Evolutionary conservation across 1,140 invertebrate genomes (phyloP).

Genomic region (Drosophila bocqueti): DNA sequence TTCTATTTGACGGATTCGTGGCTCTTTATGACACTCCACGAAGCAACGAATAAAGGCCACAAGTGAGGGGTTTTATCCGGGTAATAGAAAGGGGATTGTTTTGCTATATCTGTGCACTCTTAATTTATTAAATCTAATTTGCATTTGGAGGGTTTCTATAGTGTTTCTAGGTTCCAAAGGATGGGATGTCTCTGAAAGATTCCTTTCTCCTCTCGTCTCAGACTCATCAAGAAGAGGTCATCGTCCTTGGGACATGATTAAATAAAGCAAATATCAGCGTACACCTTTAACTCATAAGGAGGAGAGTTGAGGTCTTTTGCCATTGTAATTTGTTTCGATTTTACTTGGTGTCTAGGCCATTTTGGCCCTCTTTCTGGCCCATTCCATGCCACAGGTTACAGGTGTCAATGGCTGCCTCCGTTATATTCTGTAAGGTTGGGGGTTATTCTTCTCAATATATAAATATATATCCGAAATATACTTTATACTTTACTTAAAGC

Average conservation of each 20-base stretch:
- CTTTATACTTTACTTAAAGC: constrained; percentile 18
- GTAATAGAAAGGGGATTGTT: too few relatives aligned
- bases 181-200: neutral
- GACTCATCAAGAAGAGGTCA: neutral
- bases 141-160: neutral
- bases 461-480: too few relatives aligned
- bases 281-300: neutral
- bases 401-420: neutral
- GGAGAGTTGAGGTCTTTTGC: neutral
- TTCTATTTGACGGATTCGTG: too few relatives aligned
- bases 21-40: too few relatives aligned
- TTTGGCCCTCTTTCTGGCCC: neutral
- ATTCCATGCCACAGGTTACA: neutral
- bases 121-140: neutral
- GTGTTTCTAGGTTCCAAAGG: neutral
- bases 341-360: neutral
- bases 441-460: too few relatives aligned
- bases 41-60: too few relatives aligned
- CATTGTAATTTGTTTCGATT: neutral
- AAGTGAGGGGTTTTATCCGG: too few relatives aligned
- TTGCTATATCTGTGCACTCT: too few relatives aligned
- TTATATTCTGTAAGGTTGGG: neutral
- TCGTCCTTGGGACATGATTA: constrained; percentile 1
- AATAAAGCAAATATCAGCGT: constrained; percentile 28
- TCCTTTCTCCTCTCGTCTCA: neutral